Evolutionary conservation across 1,140 invertebrate species (phyloP).

Genomic region (Archivesica marissinica): DNA sequence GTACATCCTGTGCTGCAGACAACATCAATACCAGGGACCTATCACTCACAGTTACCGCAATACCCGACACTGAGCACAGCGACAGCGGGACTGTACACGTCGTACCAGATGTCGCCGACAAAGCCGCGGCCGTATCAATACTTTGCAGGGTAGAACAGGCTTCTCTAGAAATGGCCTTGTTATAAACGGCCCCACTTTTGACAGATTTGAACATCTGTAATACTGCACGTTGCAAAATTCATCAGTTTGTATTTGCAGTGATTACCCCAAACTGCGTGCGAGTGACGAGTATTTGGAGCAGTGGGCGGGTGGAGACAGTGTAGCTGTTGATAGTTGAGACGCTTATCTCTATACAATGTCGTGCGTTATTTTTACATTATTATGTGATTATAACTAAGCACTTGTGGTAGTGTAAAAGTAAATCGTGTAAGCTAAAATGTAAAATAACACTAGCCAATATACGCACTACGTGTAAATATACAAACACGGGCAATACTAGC

Average conservation of each 20-base stretch:
- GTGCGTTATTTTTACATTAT: too few relatives aligned
- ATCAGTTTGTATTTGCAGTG: too few relatives aligned
- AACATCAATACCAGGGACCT: slow-evolving; percentile 75
- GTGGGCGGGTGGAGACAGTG: too few relatives aligned
- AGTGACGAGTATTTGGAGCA: too few relatives aligned
- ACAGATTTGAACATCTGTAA: not conserved
- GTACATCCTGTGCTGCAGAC: slow-evolving; percentile 89
- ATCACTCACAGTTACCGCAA: slow-evolving; percentile 84
- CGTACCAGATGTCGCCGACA: slow-evolving; percentile 81
- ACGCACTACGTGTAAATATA: not conserved
- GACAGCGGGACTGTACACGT: slow-evolving; percentile 76
- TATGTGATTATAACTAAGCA: too few relatives aligned
- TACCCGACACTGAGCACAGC: slow-evolving; percentile 70
- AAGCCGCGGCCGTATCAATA: slow-evolving; percentile 82
- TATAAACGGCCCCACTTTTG: not conserved
- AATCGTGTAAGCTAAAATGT: slow-evolving; percentile 16
- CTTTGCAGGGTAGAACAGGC: slow-evolving; percentile 70
- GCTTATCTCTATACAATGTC: too few relatives aligned
- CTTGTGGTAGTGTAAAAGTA: not conserved
- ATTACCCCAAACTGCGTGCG: too few relatives aligned
- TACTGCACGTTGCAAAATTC: not conserved
- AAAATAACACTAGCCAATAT: not conserved
- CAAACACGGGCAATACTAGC: not conserved
- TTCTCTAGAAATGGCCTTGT: not conserved
- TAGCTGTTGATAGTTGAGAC: too few relatives aligned